phyloP scores from a whole-genome alignment of 2,888 invertebrate species.

The Caenorhabditis sulstoni region DNA sequence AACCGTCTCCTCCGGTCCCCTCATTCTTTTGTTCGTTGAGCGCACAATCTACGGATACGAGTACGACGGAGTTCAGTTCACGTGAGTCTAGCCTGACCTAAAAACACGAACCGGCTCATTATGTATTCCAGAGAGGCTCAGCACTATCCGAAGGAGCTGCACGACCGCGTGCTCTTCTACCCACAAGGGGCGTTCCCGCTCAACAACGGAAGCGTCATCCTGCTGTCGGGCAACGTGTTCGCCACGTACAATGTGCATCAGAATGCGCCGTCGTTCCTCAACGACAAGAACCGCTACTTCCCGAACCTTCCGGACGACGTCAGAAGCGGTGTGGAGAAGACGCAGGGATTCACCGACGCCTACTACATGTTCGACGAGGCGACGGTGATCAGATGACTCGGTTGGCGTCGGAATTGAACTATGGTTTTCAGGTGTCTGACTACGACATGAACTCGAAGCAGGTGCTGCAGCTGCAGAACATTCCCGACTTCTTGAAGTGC shows the following conservation, averaged over 20 bases:
- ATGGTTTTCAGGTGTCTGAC: constrained; percentile 56
- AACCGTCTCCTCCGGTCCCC: constrained; percentile 67
- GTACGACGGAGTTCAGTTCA: constrained; percentile 67
- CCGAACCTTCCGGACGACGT: constrained; percentile 74
- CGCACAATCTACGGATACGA: constrained; percentile 74
- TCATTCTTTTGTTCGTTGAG: constrained; percentile 73
- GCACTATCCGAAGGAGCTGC: constrained; percentile 72
- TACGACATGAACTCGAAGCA: constrained; percentile 65
- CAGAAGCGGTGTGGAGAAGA: constrained; percentile 65
- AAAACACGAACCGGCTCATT: not conserved
- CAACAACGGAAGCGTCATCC: constrained; percentile 74
- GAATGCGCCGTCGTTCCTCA: constrained; percentile 73
- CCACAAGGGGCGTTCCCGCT: constrained; percentile 76
- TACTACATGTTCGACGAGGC: constrained; percentile 70
- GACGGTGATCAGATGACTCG: constrained; percentile 46
- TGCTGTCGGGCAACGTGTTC: constrained; percentile 75
- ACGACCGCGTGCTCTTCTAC: constrained; percentile 77
- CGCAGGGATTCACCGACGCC: constrained; percentile 36
- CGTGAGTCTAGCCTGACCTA: constrained; percentile 31
- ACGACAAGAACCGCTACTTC: constrained; percentile 75
- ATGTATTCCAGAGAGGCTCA: constrained; percentile 57
- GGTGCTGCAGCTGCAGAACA: constrained; percentile 54
- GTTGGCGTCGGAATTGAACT: too few relatives aligned
- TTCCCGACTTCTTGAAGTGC: constrained; percentile 65
- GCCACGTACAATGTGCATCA: constrained; percentile 73